Evolutionary conservation across 2,888 invertebrate genomes (phyloP).

Genomic region (Pterobdella sp.): DNA sequence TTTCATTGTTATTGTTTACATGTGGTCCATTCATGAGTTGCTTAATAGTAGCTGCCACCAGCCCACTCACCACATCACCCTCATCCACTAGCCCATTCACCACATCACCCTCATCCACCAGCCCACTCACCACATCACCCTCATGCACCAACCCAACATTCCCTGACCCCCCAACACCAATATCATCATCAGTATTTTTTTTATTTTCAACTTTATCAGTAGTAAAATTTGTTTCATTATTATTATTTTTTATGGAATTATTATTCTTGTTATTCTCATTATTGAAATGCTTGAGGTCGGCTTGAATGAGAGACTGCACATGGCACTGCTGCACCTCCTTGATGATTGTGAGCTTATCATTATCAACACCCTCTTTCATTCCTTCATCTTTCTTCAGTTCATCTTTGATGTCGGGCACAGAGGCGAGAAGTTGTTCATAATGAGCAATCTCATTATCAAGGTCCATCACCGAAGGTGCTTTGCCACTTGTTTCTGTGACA

Average conservation of each 20-base stretch:
- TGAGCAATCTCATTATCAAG: constrained; percentile 35
- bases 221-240: too few relatives aligned
- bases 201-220: not conserved
- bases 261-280: not conserved
- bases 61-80: constrained; percentile 5
- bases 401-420: not conserved
- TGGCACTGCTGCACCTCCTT: constrained; percentile 31
- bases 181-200: not conserved
- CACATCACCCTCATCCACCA: constrained; percentile 5
- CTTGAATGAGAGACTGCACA: too few relatives aligned
- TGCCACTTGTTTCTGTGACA: constrained; percentile 28
- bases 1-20: too few relatives aligned
- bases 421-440: constrained; percentile 27
- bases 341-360: constrained; percentile 31
- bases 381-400: constrained; percentile 8
- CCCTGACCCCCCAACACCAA: not conserved
- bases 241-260: too few relatives aligned
- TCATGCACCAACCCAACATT: not conserved
- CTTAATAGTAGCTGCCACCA: not conserved
- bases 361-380: constrained; percentile 12
- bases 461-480: constrained; percentile 32
- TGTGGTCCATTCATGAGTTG: constrained; percentile 7
- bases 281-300: too few relatives aligned
- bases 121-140: not conserved
- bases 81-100: not conserved